Evolutionary conservation across 2,888 invertebrate species (phyloP).

Genomic region (Athalia rosae): DNA sequence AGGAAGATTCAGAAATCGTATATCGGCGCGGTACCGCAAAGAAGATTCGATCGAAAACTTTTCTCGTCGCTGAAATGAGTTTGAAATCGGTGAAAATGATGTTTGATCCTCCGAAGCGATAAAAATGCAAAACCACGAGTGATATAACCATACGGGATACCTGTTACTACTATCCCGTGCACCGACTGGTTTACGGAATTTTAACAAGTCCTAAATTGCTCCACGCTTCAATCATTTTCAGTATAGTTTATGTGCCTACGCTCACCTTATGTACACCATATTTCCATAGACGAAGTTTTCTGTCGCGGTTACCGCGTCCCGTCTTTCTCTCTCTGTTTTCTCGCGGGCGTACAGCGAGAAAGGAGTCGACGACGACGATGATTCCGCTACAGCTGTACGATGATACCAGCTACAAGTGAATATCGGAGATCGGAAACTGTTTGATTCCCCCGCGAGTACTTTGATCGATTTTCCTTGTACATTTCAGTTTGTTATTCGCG

Average conservation of each 20-base stretch:
- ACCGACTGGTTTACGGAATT: constrained; percentile 32
- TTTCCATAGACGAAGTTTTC: neutral
- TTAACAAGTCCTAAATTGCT: constrained; percentile 44
- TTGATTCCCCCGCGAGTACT: neutral
- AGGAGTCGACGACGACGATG: neutral
- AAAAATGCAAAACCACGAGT: neutral
- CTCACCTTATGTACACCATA: neutral
- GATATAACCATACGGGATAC: neutral
- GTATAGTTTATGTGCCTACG: constrained; percentile 29
- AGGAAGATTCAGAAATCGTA: too few relatives aligned
- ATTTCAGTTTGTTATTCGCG: constrained; percentile 25
- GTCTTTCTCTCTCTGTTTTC: neutral
- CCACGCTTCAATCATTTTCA: constrained; percentile 44
- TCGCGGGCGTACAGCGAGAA: neutral
- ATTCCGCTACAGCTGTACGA: neutral
- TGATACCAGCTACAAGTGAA: constrained; percentile 29
- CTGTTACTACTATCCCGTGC: neutral
- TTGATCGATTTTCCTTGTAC: constrained; percentile 35
- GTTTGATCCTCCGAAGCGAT: too few relatives aligned
- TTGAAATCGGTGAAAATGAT: too few relatives aligned
- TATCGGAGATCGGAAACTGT: constrained; percentile 27
- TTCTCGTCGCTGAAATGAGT: too few relatives aligned
- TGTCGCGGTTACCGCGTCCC: constrained; percentile 28
- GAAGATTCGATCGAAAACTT: too few relatives aligned
- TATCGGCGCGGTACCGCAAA: too few relatives aligned